Evolutionary conservation across 2,888 invertebrate genomes (phyloP).

Genomic region (Pimpla rufipes): DNA sequence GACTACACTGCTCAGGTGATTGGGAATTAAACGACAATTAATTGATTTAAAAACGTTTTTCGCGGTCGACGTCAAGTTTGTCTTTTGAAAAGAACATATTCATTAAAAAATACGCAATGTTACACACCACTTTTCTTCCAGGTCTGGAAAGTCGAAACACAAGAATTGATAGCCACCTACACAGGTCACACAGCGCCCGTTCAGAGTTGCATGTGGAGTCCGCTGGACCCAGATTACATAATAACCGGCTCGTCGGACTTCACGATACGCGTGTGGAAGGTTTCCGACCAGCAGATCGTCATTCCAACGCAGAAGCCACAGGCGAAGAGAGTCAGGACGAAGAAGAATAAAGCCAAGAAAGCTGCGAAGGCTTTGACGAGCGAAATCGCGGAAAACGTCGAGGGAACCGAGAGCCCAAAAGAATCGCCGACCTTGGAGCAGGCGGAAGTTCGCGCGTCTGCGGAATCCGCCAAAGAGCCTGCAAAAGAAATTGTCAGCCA

Average conservation of each 20-base stretch:
- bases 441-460: background rate
- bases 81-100: too few species aligned
- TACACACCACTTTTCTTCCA: constrained; percentile 77
- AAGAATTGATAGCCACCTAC: constrained; percentile 88
- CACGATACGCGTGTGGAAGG: constrained; percentile 89
- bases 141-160: constrained; percentile 89
- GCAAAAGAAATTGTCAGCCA: background rate
- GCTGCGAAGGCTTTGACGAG: background rate
- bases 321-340: constrained; percentile 51
- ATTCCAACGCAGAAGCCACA: constrained; percentile 85
- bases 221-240: constrained; percentile 87
- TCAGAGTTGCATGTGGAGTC: constrained; percentile 89
- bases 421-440: constrained; percentile 44
- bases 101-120: too few species aligned
- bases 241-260: constrained; percentile 90
- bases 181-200: constrained; percentile 87
- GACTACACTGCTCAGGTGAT: constrained; percentile 90
- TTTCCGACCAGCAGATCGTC: constrained; percentile 79
- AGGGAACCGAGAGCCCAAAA: constrained; percentile 45
- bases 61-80: too few species aligned
- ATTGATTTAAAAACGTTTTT: background rate
- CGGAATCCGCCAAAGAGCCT: background rate
- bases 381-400: constrained; percentile 46
- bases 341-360: constrained; percentile 68
- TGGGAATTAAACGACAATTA: background rate